Conservation (phyloP, 2,797 vertebrate species). For the Okamejei kenojei region DNA sequence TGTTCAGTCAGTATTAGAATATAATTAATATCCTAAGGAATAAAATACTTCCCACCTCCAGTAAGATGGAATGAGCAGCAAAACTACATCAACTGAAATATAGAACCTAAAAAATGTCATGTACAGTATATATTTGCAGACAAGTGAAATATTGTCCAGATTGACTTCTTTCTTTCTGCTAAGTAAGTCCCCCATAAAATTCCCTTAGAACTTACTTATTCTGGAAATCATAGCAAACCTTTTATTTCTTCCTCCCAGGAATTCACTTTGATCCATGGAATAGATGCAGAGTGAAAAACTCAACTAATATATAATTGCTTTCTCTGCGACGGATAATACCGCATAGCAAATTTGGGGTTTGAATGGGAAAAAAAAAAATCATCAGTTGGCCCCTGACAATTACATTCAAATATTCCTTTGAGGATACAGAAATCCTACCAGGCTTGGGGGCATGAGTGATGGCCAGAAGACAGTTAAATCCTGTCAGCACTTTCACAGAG, state of each 20-base stretch:
- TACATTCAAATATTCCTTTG: conserved; percentile 69
- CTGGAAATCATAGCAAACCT: conserved; percentile 30
- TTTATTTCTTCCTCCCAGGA: conserved; percentile 32
- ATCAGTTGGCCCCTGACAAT: conserved; percentile 69
- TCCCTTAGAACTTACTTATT: conserved; percentile 28
- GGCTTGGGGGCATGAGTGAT: conserved; percentile 61
- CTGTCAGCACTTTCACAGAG: conserved; percentile 39
- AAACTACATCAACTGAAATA: background rate
- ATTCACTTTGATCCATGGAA: conserved; percentile 81
- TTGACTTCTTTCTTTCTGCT: conserved; percentile 15
- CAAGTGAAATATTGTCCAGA: background rate
- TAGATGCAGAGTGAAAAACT: conserved; percentile 78
- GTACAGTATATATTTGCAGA: background rate
- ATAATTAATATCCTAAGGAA: background rate
- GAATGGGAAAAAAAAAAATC: conserved; percentile 75
- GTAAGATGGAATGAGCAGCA: background rate
- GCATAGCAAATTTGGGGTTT: conserved; percentile 85
- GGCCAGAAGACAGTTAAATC: conserved; percentile 65
- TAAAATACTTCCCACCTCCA: background rate
- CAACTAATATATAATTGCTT: conserved; percentile 87
- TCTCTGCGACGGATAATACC: conserved; percentile 87
- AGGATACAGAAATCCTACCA: conserved; percentile 71
- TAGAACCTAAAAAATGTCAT: background rate
- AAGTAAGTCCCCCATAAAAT: conserved; percentile 26
- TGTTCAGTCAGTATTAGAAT: background rate